Conservation (phyloP, 2,797 vertebrate genomes). For the Tapirus indicus region DNA sequence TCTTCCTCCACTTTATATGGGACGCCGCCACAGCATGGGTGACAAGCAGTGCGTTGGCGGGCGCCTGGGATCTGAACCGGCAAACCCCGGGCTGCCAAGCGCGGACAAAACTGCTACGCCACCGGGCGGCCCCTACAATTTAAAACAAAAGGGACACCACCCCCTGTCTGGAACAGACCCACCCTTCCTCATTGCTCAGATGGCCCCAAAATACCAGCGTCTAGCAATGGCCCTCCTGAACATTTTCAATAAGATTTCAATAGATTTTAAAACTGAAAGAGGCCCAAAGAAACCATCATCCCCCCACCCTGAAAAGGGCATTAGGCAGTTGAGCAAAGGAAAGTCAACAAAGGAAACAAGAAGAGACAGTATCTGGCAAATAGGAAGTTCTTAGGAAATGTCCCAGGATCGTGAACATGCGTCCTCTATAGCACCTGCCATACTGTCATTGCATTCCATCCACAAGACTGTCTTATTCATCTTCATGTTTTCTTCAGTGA, state of each 20-base stretch:
- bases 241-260: background rate
- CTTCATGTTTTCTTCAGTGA: background rate
- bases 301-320: background rate
- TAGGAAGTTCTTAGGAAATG: background rate
- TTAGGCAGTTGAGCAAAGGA: background rate
- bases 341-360: background rate
- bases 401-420: too few relatives aligned
- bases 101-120: too few relatives aligned
- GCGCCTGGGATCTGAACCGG: too few relatives aligned
- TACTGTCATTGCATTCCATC: background rate
- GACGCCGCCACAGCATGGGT: too few relatives aligned
- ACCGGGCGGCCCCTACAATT: too few relatives aligned
- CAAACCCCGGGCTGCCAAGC: too few relatives aligned
- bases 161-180: background rate
- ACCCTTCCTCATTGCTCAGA: background rate
- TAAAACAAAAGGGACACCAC: background rate
- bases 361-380: background rate
- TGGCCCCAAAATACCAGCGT: background rate
- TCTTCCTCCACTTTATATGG: too few relatives aligned
- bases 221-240: background rate
- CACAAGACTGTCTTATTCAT: background rate
- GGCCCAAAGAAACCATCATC: background rate
- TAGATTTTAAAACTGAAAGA: background rate
- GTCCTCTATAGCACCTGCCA: background rate
- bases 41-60: too few relatives aligned